Evolutionary conservation across 2,888 invertebrate species (phyloP), one percentile per base, ranked within the genome.

Genomic region (Xestia rhomboidea): DNA sequence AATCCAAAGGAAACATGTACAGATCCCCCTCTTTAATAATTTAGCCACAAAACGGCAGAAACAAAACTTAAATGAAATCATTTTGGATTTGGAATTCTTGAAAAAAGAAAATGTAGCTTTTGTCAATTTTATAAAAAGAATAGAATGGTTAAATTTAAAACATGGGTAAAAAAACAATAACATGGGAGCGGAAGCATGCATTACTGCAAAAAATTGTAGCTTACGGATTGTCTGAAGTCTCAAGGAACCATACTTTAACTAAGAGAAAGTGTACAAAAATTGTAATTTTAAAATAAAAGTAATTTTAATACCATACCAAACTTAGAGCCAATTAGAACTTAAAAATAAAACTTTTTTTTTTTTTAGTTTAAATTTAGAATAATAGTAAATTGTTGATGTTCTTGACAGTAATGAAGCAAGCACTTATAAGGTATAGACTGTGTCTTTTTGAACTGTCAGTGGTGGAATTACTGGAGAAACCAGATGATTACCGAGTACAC

Each of bases 141-240:
- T 92, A 92, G 92, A 93, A 93, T 92, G 91, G 91, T 90, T 82
- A 82, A 38, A 73, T 73, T 63, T 21, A 76, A 73, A 76, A 82
- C 64, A 81, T n/a, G 80, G 66, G 82, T 73, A 87, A 79, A 87
- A 79, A 83, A 82, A 86, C 77, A 81, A 84, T 76, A 49, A 77
- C 34, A 86, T 44, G 64, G 64, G 76, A 88, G 85, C 77, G 67
- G 69, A 64, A 76, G 83, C 93, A 92, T 92, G 90, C 89, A 89
- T 74, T 79, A 74, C 64, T 62, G 67, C 57, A 74, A 84, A 77
- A 89, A 82, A 80, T 69, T 74, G 73, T 77, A 89, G 89, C 94
- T 94, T 94, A 94, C 94, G 78, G 70, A 86, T 88, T 79, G 83
- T 85, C 77, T 85, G 89, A 85, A 82, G 88, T 83, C 46, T 46